Conservation (phyloP, 2,888 invertebrate genomes). For the Calameuta pallipes region DNA sequence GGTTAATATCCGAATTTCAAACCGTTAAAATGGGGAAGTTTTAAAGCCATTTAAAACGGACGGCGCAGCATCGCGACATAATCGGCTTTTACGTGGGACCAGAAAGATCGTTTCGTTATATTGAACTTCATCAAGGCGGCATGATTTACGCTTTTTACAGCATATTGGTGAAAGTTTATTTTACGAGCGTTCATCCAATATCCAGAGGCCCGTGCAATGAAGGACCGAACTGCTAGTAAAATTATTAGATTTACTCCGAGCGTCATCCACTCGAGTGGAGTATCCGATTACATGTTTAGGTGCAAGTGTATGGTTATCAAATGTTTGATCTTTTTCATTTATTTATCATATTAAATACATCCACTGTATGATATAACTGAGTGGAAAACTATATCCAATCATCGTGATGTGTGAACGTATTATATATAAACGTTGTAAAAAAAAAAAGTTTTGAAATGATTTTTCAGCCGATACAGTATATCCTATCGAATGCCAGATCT, state of each 20-base stretch:
- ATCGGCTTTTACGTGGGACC: background rate
- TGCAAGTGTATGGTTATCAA: slow-evolving; percentile 23
- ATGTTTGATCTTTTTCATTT: slow-evolving; percentile 10
- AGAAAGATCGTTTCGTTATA: slow-evolving; percentile 8
- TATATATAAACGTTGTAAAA: background rate
- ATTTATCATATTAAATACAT: background rate
- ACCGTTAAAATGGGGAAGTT: background rate
- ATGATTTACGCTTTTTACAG: slow-evolving; percentile 25
- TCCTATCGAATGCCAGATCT: background rate
- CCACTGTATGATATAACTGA: background rate
- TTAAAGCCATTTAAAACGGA: background rate
- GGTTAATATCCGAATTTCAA: background rate
- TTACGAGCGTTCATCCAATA: slow-evolving; percentile 32
- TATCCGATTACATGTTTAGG: slow-evolving; percentile 26
- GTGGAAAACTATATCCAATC: background rate
- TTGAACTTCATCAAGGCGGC: slow-evolving; percentile 10
- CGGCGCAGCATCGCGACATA: background rate
- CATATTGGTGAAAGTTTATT: slow-evolving; percentile 24
- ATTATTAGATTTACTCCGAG: slow-evolving; percentile 33
- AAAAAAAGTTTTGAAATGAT: background rate
- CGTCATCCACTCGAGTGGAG: slow-evolving; percentile 23
- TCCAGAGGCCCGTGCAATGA: slow-evolving; percentile 12
- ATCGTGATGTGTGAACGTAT: background rate
- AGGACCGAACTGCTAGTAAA: slow-evolving; percentile 28
- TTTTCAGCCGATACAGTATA: background rate